Conservation (phyloP, 2,797 vertebrate species). For the Argyrosomus regius region DNA sequence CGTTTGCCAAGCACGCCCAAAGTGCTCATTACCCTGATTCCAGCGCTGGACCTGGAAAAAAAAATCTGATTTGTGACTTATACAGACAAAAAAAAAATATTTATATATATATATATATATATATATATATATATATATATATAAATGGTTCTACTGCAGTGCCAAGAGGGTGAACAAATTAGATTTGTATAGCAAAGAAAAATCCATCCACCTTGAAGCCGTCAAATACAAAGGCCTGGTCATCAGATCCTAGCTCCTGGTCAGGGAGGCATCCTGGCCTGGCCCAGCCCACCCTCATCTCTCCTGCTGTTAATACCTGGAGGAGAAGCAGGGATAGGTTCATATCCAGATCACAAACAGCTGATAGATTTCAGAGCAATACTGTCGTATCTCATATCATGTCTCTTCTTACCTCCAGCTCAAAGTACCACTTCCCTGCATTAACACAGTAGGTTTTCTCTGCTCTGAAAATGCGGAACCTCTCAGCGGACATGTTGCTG, state of each 20-base stretch:
- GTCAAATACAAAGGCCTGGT: slow-evolving; percentile 95
- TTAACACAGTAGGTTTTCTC: slow-evolving; percentile 94
- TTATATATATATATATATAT: too few species aligned
- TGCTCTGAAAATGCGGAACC: slow-evolving; percentile 94
- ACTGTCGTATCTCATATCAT: not conserved
- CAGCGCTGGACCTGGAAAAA: slow-evolving; percentile 91
- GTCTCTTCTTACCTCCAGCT: slow-evolving; percentile 87
- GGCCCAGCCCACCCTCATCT: slow-evolving; percentile 96
- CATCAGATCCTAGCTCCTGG: slow-evolving; percentile 93
- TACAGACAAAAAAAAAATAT: not conserved
- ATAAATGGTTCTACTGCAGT: not conserved
- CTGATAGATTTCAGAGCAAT: not conserved
- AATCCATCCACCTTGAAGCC: slow-evolving; percentile 91
- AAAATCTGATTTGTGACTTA: not conserved
- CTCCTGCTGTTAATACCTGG: slow-evolving; percentile 89
- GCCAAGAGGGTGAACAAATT: too few species aligned
- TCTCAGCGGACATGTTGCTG: slow-evolving; percentile 87
- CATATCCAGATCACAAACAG: not conserved
- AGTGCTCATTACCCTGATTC: slow-evolving; percentile 97
- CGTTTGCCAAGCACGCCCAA: slow-evolving; percentile 92
- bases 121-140: too few species aligned
- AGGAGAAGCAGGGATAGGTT: not conserved
- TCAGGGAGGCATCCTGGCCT: slow-evolving; percentile 92
- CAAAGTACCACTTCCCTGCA: slow-evolving; percentile 96
- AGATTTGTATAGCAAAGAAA: not conserved